Base-by-base conservation (phyloP, 2,888 invertebrate genomes). In the Agrenia bidenticulata region DNA sequence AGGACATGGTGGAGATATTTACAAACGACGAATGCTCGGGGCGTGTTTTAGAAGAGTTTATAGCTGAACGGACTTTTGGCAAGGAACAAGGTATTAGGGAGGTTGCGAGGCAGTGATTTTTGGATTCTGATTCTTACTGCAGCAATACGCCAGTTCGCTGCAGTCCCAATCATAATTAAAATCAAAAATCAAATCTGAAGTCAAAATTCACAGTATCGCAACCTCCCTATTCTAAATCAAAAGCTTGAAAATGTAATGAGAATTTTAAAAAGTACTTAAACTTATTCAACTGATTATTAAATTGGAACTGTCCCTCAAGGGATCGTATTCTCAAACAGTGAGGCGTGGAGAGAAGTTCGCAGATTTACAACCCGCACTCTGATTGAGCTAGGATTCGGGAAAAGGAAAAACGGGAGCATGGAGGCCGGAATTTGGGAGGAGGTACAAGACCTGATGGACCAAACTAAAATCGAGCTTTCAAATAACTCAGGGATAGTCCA, bases 281-380 rank as follows among this genome's bases (percentile, higher is more conserved):
- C 32, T 7, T 32, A 11, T 7, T 32, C 32, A 11, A 32, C 11
- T 32, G 4, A 7, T 32, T 32, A 32, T 32, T 32, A 32, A 32
- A 32, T 32, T 11, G n/a, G n/a, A n/a, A n/a, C n/a, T n/a, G n/a
- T n/a, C n/a, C n/a, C n/a, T n/a, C n/a, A n/a, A 66, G 69, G 68
- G n/a, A 57, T 67, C 11, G 15, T 70, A 15, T 69, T 72, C 49
- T 54, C 64, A n/a, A 69, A 72, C 27, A 72, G 72, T 11, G 53
- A 62, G 5, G 11, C 45, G 9, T 75, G 75, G 75, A 72, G 66
- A 50, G 68, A 69, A 2, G 70, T 72, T 11, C 54, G 73, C 1
- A 42, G 69, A 11, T 73, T 72, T 41, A 66, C 72, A 2, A 26
- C 73, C 1, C 55, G 67, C 23, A 67, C 67, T 21, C 61, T 69